phyloP scores from a whole-genome alignment of 2,888 invertebrate genomes.

The Harpalus rubripes region DNA sequence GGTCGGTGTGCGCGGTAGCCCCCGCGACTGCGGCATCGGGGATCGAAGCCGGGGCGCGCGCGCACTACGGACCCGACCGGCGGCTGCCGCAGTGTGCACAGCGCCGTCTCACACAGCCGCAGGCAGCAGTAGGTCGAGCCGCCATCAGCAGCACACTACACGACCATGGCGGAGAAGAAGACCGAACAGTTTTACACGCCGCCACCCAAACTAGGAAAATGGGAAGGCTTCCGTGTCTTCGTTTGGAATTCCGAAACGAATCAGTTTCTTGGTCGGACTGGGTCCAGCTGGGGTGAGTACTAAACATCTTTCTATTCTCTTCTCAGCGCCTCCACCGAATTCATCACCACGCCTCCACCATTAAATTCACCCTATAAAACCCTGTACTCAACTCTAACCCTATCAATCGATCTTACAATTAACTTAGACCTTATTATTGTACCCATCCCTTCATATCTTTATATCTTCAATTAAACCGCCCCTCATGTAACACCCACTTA shows the following conservation, averaged over 20 bases:
- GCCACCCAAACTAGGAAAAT: slow-evolving; percentile 89
- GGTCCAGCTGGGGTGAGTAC: slow-evolving; percentile 95
- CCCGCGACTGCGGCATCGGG: slow-evolving; percentile 33
- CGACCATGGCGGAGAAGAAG: slow-evolving; percentile 88
- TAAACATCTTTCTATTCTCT: background rate
- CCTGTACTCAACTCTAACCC: background rate
- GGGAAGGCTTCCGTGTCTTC: slow-evolving; percentile 92
- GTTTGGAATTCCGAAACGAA: slow-evolving; percentile 95
- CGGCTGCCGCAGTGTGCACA: slow-evolving; percentile 2
- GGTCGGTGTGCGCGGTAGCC: slow-evolving; percentile 8
- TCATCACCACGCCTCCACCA: background rate
- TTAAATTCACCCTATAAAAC: background rate
- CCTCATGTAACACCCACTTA: background rate
- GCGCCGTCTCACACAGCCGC: slow-evolving; percentile 29
- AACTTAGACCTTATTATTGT: background rate
- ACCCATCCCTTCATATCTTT: background rate
- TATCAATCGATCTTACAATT: background rate
- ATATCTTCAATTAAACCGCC: background rate
- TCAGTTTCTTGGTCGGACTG: slow-evolving; percentile 94
- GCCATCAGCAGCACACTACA: slow-evolving; percentile 66
- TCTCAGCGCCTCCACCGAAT: slow-evolving; percentile 17
- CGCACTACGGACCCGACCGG: slow-evolving; percentile 41
- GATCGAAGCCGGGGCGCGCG: slow-evolving; percentile 57
- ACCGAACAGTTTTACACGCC: slow-evolving; percentile 88
- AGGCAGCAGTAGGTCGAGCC: slow-evolving; percentile 44